Base-by-base conservation (phyloP, 1,140 invertebrate genomes). In the Pollicipes pollicipes region DNA sequence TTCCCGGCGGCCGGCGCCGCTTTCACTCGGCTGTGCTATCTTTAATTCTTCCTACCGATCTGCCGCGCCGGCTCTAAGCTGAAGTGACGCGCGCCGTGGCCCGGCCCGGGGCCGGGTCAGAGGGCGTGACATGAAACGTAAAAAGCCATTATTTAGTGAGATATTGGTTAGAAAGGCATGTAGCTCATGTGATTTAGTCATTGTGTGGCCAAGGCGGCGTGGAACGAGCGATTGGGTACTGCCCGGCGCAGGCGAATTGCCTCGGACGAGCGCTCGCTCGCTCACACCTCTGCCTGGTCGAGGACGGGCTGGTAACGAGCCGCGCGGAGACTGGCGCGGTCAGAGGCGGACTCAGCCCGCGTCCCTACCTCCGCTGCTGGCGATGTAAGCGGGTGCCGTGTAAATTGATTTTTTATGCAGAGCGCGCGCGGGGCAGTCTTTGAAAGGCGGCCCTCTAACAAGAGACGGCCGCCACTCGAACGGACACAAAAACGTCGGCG, bases 151-250 rank as follows among this genome's bases (percentile, higher is more conserved):
- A 58, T 58, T 58, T 58, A 58, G 45, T 58, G 45, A 58, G 45
- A 58, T 58, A 58, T 58, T 58, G 45, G 45, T 58, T 58, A 58
- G 45, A 58, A 58, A 58, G 45, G 45, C 45, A 58, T 58, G 45
- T 58, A 58, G 21, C 45, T 58, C 45, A 58, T 58, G 45, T 58
- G 45, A 58, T 58, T 58, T 21, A 58, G 45, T 58, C 45, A 58
- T 58, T 58, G 45, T 58, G 45, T 58, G 45, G 45, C 6, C 45
- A 58, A 58, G 45, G 45, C 45, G 8, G 45, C 10, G 10, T 24
- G 45, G 45, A 10, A 24, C 45, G 10, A 24, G 45, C 45, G 45
- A 24, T 2, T 58, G 21, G 45, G 45, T 21, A 24, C 45, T 21
- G 2, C 6, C 13, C 32, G 32, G n/a, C 32, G 32, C 16, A 4